Evolutionary conservation across 1,140 invertebrate genomes (phyloP).

Genomic region (Ephestia elutella): DNA sequence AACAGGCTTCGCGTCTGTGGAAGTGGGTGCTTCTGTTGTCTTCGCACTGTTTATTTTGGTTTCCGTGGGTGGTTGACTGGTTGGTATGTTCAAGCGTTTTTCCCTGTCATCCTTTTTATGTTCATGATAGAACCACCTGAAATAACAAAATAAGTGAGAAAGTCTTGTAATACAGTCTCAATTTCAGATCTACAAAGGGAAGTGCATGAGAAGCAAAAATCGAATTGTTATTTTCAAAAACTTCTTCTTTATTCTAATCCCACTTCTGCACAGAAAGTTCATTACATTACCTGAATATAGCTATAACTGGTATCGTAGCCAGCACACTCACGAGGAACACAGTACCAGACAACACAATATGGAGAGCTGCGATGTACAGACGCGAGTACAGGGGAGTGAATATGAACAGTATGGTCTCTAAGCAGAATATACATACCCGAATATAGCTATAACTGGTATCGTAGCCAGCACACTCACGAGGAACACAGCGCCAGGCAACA

Average conservation of each 20-base stretch:
- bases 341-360: no score
- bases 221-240: no score
- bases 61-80: background rate
- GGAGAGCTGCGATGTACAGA: no score
- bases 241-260: no score
- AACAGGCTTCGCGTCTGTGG: background rate
- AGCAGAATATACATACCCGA: conserved; percentile 42
- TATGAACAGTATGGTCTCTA: no score
- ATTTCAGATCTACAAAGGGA: no score
- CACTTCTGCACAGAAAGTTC: no score
- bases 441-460: conserved; percentile 55
- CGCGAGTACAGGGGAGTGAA: no score
- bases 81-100: conserved; percentile 24
- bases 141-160: background rate
- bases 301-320: conserved; percentile 49
- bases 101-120: conserved; percentile 43
- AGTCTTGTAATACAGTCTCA: no score
- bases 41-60: background rate
- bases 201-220: no score
- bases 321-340: conserved; percentile 59
- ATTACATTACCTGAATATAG: no score
- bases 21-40: background rate
- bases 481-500: conserved; percentile 69
- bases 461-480: conserved; percentile 56
- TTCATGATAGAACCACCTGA: conserved; percentile 50